Evolutionary conservation across 2,888 invertebrate species (phyloP).

Genomic region (Aricia artaxerxes): DNA sequence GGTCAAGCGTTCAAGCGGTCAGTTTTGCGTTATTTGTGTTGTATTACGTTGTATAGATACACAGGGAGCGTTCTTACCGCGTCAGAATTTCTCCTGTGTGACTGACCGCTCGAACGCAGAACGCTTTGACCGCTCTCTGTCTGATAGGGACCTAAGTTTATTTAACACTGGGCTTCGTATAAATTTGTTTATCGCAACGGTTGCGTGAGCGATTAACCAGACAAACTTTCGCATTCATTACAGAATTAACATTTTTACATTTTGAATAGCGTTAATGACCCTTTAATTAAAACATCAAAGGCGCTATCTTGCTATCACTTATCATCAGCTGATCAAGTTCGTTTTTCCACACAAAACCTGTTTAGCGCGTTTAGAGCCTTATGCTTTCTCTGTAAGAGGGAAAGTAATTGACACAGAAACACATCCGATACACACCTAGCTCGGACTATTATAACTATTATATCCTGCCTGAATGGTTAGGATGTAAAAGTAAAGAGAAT

Average conservation of each 20-base stretch:
- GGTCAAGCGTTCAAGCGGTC: too few relatives aligned
- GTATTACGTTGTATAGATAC: too few relatives aligned
- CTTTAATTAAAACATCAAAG: background rate
- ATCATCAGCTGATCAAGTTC: background rate
- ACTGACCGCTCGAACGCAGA: too few relatives aligned
- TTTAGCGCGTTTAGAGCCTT: background rate
- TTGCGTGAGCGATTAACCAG: background rate
- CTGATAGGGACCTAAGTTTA: too few relatives aligned
- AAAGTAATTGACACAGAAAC: constrained; percentile 4
- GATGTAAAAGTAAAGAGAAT: too few relatives aligned
- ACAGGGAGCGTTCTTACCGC: too few relatives aligned
- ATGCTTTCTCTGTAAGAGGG: constrained; percentile 5
- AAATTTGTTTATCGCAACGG: background rate
- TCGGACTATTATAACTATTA: background rate
- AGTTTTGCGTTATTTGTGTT: too few relatives aligned
- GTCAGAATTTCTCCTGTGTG: too few relatives aligned
- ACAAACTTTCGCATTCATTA: background rate
- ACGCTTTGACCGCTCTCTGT: too few relatives aligned
- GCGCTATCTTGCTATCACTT: background rate
- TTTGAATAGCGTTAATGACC: background rate
- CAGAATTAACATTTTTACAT: background rate
- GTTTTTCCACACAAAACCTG: constrained; percentile 2
- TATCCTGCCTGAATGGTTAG: background rate
- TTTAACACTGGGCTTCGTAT: background rate
- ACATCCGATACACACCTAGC: background rate